These are phyloP conservation scores for Proterorhinus semilunaris DNA, from an alignment of 2,113 vertebrate species.

Conservation along the genomic window DNA sequence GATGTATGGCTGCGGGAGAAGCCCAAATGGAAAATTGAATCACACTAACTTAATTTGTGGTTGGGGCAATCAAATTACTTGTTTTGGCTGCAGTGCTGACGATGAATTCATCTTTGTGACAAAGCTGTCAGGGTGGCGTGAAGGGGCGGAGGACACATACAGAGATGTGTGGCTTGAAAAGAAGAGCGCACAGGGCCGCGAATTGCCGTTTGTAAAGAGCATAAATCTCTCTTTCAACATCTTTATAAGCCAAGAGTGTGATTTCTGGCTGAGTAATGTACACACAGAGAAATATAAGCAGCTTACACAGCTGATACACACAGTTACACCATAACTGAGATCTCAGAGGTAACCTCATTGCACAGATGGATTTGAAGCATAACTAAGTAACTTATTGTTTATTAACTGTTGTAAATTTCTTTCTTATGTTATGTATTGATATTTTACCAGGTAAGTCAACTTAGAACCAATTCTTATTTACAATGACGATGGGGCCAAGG, in stretches of 20 bases:
- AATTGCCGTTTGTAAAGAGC: slow-evolving; percentile 16
- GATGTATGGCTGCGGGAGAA: slow-evolving; percentile 81
- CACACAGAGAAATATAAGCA: slow-evolving; percentile 39
- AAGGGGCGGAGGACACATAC: slow-evolving; percentile 51
- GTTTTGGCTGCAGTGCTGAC: slow-evolving; percentile 78
- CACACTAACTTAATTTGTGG: slow-evolving; percentile 86
- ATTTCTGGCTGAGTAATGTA: slow-evolving; percentile 21
- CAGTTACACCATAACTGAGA: not conserved
- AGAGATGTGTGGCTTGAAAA: slow-evolving; percentile 33
- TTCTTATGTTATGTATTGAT: too few species aligned
- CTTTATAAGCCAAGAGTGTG: slow-evolving; percentile 6
- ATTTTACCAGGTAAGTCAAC: too few species aligned
- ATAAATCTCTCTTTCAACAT: slow-evolving; percentile 11
- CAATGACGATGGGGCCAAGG: too few species aligned
- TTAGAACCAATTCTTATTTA: too few species aligned
- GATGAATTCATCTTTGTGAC: slow-evolving; percentile 83
- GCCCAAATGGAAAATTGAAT: slow-evolving; percentile 84
- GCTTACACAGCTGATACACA: slow-evolving; percentile 24
- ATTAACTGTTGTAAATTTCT: too few species aligned
- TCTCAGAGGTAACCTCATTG: not conserved
- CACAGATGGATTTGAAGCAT: too few species aligned
- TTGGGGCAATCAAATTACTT: slow-evolving; percentile 83
- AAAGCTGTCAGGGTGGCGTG: slow-evolving; percentile 71
- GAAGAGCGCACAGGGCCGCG: slow-evolving; percentile 25
- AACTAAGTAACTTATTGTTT: too few species aligned